phyloP scores from a whole-genome alignment of 2,113 vertebrate species.

The Indicator maculatus region DNA sequence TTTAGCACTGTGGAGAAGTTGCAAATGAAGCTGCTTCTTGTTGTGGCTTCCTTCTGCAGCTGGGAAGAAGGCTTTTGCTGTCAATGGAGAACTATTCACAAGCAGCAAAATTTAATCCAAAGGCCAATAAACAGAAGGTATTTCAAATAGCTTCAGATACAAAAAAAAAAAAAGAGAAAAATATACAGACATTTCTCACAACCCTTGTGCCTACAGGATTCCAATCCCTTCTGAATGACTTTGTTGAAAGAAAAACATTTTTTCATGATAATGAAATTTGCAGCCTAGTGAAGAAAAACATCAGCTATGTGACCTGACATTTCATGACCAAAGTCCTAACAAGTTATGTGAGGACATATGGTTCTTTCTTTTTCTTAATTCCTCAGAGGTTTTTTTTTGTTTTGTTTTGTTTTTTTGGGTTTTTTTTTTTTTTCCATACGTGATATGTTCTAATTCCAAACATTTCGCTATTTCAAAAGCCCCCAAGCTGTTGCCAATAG shows the following conservation, averaged over 20 bases:
- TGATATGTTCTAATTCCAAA: not conserved
- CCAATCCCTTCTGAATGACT: not conserved
- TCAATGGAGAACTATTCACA: not conserved
- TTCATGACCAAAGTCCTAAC: not conserved
- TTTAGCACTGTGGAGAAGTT: not conserved
- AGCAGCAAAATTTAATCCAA: not conserved
- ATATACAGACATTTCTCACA: not conserved
- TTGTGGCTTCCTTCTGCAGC: not conserved
- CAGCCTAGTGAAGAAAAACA: not conserved
- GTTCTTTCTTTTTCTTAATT: not conserved
- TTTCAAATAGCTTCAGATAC: not conserved
- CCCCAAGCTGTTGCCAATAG: not conserved
- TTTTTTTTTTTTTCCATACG: not conserved
- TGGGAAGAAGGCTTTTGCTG: not conserved
- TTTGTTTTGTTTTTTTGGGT: too few species aligned
- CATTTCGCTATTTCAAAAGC: not conserved
- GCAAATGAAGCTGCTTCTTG: not conserved
- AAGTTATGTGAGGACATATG: not conserved
- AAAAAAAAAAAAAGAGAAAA: not conserved
- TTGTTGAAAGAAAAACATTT: not conserved
- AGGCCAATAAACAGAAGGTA: not conserved
- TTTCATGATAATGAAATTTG: constrained; percentile 6
- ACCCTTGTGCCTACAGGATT: not conserved
- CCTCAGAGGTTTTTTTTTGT: not conserved
- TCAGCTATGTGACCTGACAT: not conserved